Base-by-base conservation (phyloP, 2,888 invertebrate species). In the Lasioglossum calceatum region DNA sequence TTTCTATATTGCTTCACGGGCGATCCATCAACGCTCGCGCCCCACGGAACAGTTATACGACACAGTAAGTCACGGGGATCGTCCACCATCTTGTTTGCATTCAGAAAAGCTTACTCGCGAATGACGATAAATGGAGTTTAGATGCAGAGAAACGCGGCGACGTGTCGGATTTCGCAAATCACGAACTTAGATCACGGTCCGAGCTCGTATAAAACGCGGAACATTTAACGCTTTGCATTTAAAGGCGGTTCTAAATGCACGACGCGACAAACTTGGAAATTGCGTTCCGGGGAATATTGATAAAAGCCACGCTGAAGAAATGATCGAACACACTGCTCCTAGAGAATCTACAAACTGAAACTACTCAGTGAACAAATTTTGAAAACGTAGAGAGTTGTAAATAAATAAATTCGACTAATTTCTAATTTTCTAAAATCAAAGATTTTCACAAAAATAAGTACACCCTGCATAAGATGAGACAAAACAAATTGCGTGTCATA, bases 21-120 rank as follows among this genome's bases (percentile, higher is more conserved):
- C 87, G 84, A 91, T 88, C 85, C 81, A 88, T 85, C 87, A 81
- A 84, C 86, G 79, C 79, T 84, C 85, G 85, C 81, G 67, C 81
- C 44, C 67, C 77, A 76, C 70, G 70, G 79, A 80, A 58, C 67
- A 79, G 64, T 85, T 88, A 83, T 84, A 84, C 86, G 82, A 82
- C 82, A 86, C 86, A 73, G 87, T 86, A 82, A 87, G 47, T 77
- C 80, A 78, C 82, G 83, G 71, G 83, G 86, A 82, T 81, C 83
- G 79, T 81, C 87, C 81, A 79, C 82, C 87, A 87, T 85, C 82
- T 78, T 79, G 81, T 67, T 75, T 78, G 75, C 78, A 82, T 82
- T 73, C 76, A 76, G 74, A 74, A 80, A 78, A 64, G 79, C 85
- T 85, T 85, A 76, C 83, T 58, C 64, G 67, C 23, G 86, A 87